A percentile compares a stretch with the other conserved stretches of the same genome.
Evolutionary conservation across 2,797 vertebrate genomes (phyloP).

Genomic region (Vireo griseus): DNA sequence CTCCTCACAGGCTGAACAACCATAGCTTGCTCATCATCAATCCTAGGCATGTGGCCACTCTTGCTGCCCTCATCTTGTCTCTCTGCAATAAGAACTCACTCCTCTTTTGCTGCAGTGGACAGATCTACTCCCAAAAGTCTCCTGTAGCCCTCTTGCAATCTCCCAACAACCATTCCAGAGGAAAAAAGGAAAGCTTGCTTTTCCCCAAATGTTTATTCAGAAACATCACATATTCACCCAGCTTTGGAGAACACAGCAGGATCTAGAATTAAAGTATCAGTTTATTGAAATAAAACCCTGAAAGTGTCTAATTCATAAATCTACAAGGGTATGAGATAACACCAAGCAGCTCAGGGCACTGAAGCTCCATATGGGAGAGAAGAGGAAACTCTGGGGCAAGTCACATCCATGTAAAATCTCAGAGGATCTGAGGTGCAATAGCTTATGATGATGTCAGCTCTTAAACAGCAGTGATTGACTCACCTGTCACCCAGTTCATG

Average conservation of each 20-base stretch:
- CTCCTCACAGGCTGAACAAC: background rate
- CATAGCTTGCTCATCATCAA: rapidly evolving
- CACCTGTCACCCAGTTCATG: background rate
- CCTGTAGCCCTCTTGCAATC: background rate
- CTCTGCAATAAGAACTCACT: background rate
- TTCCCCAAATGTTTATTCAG: background rate
- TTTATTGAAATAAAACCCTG: background rate
- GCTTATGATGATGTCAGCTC: background rate
- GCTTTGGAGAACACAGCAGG: background rate
- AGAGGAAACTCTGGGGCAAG: background rate
- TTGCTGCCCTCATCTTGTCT: background rate
- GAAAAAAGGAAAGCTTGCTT: background rate
- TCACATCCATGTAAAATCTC: background rate
- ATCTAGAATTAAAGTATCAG: background rate
- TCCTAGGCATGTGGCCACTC: background rate
- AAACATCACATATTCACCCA: background rate
- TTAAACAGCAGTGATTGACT: background rate
- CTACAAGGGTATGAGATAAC: background rate
- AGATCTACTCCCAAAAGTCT: background rate
- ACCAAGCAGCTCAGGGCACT: background rate
- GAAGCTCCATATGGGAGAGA: background rate
- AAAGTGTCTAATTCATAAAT: background rate
- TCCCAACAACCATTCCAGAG: background rate
- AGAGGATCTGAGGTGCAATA: background rate
- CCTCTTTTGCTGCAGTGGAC: background rate